Percentiles rank a stretch among this genome's conserved stretches.
phyloP scores from a whole-genome alignment of 2,113 vertebrate genomes.

The Aspidoscelis tigris region DNA sequence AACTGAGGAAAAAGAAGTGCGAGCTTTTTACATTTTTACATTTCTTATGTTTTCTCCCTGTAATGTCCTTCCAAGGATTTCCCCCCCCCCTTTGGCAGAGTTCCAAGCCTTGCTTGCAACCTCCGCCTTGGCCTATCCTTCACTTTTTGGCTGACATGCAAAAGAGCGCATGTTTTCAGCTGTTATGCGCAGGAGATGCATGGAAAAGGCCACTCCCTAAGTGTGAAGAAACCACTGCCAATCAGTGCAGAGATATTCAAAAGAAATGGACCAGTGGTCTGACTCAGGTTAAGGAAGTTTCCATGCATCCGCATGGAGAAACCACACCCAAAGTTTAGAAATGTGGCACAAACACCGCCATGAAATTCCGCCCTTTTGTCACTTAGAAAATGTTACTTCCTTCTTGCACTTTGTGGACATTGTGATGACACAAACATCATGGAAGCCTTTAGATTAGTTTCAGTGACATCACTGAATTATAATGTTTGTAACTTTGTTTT shows the following conservation, averaged over 20 bases:
- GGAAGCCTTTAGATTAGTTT: neutral
- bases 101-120: neutral
- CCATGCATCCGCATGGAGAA: neutral
- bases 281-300: neutral
- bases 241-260: neutral
- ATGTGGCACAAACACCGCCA: conserved; percentile 7
- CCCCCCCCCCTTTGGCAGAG: neutral
- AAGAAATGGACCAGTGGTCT: neutral
- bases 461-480: neutral
- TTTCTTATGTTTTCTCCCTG: neutral
- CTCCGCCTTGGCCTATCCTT: neutral
- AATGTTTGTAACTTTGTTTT: neutral
- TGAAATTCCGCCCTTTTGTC: neutral
- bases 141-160: neutral
- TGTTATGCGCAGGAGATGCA: neutral
- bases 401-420: neutral
- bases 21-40: too few relatives aligned
- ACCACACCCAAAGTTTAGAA: neutral
- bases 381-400: neutral
- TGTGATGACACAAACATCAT: neutral
- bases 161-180: neutral
- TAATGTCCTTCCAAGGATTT: neutral
- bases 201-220: neutral
- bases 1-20: too few relatives aligned
- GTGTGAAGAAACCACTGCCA: neutral